A percentile compares a stretch with the other conserved stretches of the same genome.
phyloP scores from a whole-genome alignment of 2,797 vertebrate genomes.

The Decapterus maruadsi region DNA sequence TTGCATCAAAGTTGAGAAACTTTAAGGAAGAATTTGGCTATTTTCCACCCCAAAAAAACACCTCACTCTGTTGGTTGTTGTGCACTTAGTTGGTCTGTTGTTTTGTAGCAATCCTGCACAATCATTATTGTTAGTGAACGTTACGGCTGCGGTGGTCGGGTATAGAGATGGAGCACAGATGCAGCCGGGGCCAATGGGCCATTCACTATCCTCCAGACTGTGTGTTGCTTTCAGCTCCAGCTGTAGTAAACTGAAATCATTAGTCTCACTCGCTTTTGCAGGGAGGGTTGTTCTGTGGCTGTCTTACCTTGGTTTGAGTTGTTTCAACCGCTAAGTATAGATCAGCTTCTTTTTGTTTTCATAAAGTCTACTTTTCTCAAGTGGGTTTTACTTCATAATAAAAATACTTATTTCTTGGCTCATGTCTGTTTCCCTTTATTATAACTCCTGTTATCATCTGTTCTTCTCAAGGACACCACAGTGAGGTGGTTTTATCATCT shows the following conservation, averaged over 20 bases:
- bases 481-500: neutral
- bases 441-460: neutral
- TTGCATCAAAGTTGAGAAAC: slow-evolving; percentile 5
- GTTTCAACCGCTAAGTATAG: neutral
- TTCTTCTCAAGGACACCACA: neutral
- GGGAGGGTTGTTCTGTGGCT: too few relatives aligned
- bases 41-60: slow-evolving; percentile 12
- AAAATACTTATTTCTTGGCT: neutral
- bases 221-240: neutral
- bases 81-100: slow-evolving; percentile 1
- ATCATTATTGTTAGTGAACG: neutral
- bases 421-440: neutral
- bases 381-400: neutral
- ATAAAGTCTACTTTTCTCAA: neutral
- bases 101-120: neutral
- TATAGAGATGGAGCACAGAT: neutral
- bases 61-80: slow-evolving; percentile 7
- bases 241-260: too few relatives aligned
- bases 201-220: neutral
- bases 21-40: slow-evolving; percentile 1
- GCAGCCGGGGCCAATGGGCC: neutral
- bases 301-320: neutral
- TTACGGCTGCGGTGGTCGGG: neutral
- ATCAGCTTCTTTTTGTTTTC: neutral
- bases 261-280: too few relatives aligned